Percentiles rank a stretch among this genome's conserved stretches.
phyloP scores from a whole-genome alignment of 2,113 vertebrate species.

The Bettongia penicillata region DNA sequence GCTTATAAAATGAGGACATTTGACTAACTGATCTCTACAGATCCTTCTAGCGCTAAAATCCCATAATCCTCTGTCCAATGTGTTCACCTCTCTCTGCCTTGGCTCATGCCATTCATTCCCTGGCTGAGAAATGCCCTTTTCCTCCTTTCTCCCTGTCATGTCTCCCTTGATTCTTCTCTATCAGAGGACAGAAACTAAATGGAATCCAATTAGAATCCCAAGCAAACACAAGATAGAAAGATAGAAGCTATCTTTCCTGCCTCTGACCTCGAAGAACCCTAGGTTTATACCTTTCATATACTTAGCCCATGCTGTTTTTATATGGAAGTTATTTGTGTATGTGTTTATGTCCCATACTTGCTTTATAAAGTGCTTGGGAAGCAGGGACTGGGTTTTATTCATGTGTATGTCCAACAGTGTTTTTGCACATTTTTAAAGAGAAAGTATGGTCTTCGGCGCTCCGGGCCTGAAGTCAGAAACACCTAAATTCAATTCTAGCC shows the following conservation, averaged over 20 bases:
- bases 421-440: neutral
- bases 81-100: neutral
- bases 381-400: neutral
- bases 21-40: neutral
- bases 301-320: neutral
- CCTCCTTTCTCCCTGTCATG: neutral
- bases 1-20: neutral
- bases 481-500: neutral
- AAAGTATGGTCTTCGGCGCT: neutral
- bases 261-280: neutral
- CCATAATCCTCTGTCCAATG: neutral
- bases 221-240: neutral
- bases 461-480: no score
- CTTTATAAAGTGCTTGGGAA: neutral
- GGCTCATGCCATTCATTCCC: neutral
- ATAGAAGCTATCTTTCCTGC: neutral
- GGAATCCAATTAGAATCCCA: neutral
- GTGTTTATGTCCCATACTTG: neutral
- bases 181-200: neutral
- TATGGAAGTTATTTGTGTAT: neutral
- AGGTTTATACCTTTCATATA: neutral
- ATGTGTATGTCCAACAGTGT: neutral
- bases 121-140: neutral
- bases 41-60: neutral
- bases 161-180: neutral